A percentile compares a stretch with the other conserved stretches of the same genome.
Evolutionary conservation across 2,888 invertebrate genomes (phyloP).

Genomic region (Acronicta aceris): DNA sequence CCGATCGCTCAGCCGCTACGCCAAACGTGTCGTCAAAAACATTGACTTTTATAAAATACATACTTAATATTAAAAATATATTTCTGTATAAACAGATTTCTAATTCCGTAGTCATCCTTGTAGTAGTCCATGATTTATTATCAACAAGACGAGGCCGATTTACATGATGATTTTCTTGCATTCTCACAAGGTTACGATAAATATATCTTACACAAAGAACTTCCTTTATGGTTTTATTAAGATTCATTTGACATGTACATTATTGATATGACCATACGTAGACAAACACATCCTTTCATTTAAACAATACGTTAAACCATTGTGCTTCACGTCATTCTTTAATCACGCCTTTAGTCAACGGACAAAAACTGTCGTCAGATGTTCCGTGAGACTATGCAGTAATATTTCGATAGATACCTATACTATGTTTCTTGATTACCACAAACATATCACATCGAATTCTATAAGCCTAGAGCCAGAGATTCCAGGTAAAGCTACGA

Average conservation of each 20-base stretch:
- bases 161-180: background rate
- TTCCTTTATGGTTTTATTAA: slow-evolving; percentile 23
- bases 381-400: background rate
- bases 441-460: too few species aligned
- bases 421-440: too few species aligned
- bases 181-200: background rate
- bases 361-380: background rate
- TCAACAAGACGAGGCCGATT: background rate
- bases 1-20: too few species aligned
- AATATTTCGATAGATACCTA: too few species aligned
- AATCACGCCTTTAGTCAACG: background rate
- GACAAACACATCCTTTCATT: slow-evolving; percentile 26
- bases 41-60: too few species aligned
- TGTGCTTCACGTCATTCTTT: background rate
- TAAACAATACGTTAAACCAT: slow-evolving; percentile 20
- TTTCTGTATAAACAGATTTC: too few species aligned
- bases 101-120: too few species aligned
- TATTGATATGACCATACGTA: slow-evolving; percentile 18
- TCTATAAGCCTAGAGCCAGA: too few species aligned
- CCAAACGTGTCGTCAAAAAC: too few species aligned
- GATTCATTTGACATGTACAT: slow-evolving; percentile 33
- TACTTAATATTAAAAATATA: too few species aligned
- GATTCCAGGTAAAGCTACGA: too few species aligned
- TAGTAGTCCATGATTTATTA: too few species aligned
- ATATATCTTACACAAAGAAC: slow-evolving; percentile 31